Percentiles rank a stretch among this genome's conserved stretches.
These are phyloP conservation scores for Stenolophus ochropezus DNA, from an alignment of 2,888 invertebrate species.

Conservation along the genomic window DNA sequence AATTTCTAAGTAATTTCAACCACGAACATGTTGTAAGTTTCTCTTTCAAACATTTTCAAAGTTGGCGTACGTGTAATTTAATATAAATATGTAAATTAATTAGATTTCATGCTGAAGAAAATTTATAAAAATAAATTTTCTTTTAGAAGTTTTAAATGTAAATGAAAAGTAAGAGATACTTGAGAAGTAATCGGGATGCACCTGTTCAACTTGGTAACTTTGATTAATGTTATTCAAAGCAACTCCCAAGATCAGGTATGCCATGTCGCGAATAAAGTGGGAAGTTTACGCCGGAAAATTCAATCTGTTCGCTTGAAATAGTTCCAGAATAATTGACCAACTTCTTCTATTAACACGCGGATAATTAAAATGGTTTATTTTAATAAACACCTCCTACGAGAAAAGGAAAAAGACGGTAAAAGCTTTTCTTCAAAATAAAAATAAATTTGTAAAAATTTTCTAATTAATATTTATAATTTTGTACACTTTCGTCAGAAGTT, in stretches of 20 bases:
- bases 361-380: background rate
- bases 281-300: conserved; percentile 21
- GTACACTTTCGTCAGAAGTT: too few species aligned
- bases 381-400: background rate
- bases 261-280: conserved; percentile 5
- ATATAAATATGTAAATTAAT: conserved; percentile 22
- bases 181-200: background rate
- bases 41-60: background rate
- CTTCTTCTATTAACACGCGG: background rate
- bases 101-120: background rate
- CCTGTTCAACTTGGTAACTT: conserved; percentile 23
- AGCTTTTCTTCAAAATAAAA: background rate
- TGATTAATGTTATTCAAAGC: conserved; percentile 37
- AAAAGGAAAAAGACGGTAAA: background rate
- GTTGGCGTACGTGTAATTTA: too few species aligned
- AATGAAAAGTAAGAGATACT: conserved; percentile 12
- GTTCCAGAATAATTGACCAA: conserved; percentile 7
- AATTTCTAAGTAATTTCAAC: background rate
- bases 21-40: background rate
- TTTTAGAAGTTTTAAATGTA: conserved; percentile 12
- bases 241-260: background rate
- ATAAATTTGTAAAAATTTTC: background rate
- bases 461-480: background rate
- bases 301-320: background rate
- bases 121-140: background rate